A percentile compares a stretch with the other conserved stretches of the same genome.
These are phyloP conservation scores for Oceanodroma leucorhoa DNA, from an alignment of 2,797 vertebrate species.

Conservation along the genomic window DNA sequence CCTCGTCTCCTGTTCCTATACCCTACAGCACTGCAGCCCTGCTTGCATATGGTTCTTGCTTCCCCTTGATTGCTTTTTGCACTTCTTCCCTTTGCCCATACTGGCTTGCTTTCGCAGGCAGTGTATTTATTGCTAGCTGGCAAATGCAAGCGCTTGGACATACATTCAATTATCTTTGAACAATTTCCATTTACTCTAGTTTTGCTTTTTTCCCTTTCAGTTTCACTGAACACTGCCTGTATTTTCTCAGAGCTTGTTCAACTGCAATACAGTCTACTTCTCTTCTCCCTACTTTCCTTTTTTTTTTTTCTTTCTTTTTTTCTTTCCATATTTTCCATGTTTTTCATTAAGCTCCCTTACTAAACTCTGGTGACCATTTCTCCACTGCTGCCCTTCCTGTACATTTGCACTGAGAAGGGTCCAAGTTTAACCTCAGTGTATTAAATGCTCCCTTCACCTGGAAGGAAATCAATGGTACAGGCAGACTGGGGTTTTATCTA, in stretches of 20 bases:
- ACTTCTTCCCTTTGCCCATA: constrained; percentile 18
- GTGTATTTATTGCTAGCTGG: constrained; percentile 60
- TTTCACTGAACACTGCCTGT: constrained; percentile 43
- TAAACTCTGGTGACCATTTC: not conserved
- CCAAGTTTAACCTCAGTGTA: not conserved
- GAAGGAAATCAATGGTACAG: constrained; percentile 10
- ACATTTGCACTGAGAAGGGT: not conserved
- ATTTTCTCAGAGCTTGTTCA: constrained; percentile 44
- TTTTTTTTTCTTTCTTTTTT: not conserved
- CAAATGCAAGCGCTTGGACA: constrained; percentile 34
- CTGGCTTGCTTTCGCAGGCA: constrained; percentile 30
- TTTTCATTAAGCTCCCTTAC: constrained; percentile 32
- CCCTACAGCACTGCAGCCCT: constrained; percentile 13
- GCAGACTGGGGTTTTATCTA: not conserved
- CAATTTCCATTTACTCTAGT: constrained; percentile 63
- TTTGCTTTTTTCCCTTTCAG: constrained; percentile 48
- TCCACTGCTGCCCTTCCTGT: not conserved
- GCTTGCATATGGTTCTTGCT: constrained; percentile 47
- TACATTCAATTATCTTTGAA: constrained; percentile 72
- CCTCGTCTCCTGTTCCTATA: not conserved
- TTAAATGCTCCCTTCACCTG: constrained; percentile 24
- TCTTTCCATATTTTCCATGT: not conserved
- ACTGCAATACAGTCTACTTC: not conserved
- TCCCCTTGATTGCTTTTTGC: constrained; percentile 49
- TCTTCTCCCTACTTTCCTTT: not conserved